These are phyloP conservation scores for Tapirus indicus DNA, from an alignment of 2,797 vertebrate species.

Conservation along the genomic window DNA sequence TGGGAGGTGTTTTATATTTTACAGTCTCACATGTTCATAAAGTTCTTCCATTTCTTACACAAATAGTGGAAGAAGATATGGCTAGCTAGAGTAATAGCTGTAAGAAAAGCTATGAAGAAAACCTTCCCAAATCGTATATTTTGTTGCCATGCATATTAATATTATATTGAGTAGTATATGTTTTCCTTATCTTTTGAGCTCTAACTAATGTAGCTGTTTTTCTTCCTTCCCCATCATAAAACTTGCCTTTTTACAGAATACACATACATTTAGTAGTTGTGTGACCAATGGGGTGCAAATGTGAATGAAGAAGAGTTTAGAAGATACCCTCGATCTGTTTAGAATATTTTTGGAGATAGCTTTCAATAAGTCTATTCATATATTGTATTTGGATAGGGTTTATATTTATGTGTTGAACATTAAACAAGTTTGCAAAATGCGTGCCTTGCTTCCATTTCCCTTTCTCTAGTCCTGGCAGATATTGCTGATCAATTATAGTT, in stretches of 20 bases:
- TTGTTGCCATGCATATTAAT: neutral
- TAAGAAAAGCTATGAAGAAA: neutral
- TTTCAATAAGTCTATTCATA: neutral
- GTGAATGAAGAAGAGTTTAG: neutral
- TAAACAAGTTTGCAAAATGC: neutral
- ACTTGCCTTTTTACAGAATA: neutral
- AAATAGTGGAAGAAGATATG: neutral
- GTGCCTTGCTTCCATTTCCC: neutral
- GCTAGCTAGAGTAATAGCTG: neutral
- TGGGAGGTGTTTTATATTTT: neutral
- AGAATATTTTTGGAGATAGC: neutral
- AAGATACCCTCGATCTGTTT: neutral
- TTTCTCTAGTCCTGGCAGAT: neutral
- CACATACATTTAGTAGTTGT: neutral
- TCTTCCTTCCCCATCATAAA: neutral
- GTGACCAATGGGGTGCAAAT: neutral
- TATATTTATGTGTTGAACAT: neutral
- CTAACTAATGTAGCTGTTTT: neutral
- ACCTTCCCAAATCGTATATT: neutral
- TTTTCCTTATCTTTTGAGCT: neutral
- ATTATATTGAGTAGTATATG: neutral
- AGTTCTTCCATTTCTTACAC: neutral
- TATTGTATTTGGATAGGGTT: neutral
- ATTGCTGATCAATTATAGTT: neutral
- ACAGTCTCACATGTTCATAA: neutral